A percentile compares a stretch with the other conserved stretches of the same genome.
These are phyloP conservation scores for Otocyon megalotis DNA, from an alignment of 2,113 vertebrate genomes.

Conservation along the genomic window DNA sequence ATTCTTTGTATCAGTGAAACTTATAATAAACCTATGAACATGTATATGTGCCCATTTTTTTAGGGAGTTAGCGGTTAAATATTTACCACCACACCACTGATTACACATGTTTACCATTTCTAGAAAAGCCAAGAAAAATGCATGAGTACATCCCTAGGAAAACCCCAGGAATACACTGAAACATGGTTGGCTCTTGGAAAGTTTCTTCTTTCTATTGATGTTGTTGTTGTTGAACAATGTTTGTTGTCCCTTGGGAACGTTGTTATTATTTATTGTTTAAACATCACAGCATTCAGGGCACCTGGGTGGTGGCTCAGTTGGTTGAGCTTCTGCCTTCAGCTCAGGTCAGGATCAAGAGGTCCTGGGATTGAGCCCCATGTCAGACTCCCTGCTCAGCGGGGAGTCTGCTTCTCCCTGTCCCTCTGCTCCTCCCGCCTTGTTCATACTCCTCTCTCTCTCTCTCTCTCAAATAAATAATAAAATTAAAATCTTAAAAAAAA, in stretches of 20 bases:
- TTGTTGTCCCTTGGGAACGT: neutral
- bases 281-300: neutral
- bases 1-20: neutral
- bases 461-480: too few relatives aligned
- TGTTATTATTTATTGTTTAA: neutral
- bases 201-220: neutral
- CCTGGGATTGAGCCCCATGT: too few relatives aligned
- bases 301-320: too few relatives aligned
- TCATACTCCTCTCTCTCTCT: too few relatives aligned
- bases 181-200: neutral
- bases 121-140: constrained; percentile 26
- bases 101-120: neutral
- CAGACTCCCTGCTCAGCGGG: too few relatives aligned
- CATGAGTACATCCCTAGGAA: neutral
- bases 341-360: too few relatives aligned
- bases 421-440: too few relatives aligned
- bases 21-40: neutral
- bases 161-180: neutral
- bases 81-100: neutral
- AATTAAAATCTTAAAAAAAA: too few relatives aligned
- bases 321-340: too few relatives aligned
- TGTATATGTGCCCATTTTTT: neutral
- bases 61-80: neutral
- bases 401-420: too few relatives aligned
- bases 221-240: neutral